phyloP scores from a whole-genome alignment of 2,888 invertebrate genomes.

The Camptogramma bilineatum region DNA sequence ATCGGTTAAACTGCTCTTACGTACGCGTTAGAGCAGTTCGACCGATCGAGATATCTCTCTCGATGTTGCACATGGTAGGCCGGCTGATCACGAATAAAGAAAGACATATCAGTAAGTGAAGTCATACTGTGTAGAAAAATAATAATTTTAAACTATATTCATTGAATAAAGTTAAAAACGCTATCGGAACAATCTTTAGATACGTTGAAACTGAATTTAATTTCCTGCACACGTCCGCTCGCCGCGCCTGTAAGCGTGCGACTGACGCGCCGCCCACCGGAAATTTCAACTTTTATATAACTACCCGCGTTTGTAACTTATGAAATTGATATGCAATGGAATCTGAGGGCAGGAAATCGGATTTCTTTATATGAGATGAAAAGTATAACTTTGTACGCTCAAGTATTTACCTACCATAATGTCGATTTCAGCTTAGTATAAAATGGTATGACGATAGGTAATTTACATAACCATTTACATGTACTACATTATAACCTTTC shows the following conservation, averaged over 20 bases:
- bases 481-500: no score
- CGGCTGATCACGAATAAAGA: no score
- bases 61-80: no score
- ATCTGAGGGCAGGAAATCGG: slow-evolving; percentile 33
- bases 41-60: no score
- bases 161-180: not conserved
- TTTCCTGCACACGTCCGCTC: slow-evolving; percentile 56
- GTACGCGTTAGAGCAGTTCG: no score
- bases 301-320: slow-evolving; percentile 51
- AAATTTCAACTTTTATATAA: slow-evolving; percentile 62
- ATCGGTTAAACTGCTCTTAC: no score
- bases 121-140: no score
- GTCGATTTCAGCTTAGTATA: not conserved
- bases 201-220: slow-evolving; percentile 48
- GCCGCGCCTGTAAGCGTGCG: slow-evolving; percentile 37
- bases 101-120: no score
- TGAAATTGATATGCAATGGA: slow-evolving; percentile 39
- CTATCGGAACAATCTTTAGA: slow-evolving; percentile 23
- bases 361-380: slow-evolving; percentile 9
- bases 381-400: not conserved
- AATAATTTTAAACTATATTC: not conserved
- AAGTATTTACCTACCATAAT: slow-evolving; percentile 2
- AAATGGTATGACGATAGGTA: not conserved
- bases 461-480: no score
- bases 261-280: slow-evolving; percentile 51